Conservation (phyloP, 2,888 invertebrate species). For the Nyleta sp. region DNA sequence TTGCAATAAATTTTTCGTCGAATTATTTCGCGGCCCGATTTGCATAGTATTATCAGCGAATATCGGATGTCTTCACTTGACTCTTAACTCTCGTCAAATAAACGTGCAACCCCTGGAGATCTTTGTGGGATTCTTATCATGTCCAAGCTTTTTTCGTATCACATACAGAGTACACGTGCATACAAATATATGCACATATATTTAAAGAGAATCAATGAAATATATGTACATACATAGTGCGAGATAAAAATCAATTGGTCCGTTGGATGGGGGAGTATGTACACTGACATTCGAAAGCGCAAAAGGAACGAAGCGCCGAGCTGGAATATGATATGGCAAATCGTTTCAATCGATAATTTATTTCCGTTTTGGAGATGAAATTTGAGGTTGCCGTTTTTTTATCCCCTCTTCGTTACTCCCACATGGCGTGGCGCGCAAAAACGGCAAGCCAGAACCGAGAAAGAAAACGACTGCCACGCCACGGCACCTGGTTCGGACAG, state of each 20-base stretch:
- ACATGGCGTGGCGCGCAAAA: conserved; percentile 42
- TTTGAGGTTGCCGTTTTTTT: conserved; percentile 37
- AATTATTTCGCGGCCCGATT: too few relatives aligned
- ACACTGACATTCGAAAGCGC: background rate
- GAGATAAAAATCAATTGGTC: conserved; percentile 48
- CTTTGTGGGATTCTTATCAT: conserved; percentile 36
- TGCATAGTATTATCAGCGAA: too few relatives aligned
- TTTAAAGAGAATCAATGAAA: conserved; percentile 49
- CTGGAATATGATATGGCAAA: conserved; percentile 9
- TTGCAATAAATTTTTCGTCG: too few relatives aligned
- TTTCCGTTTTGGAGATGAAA: conserved; percentile 40
- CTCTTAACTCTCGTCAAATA: conserved; percentile 35
- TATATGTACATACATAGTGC: conserved; percentile 43
- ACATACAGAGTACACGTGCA: conserved; percentile 15
- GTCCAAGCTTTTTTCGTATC: conserved; percentile 37
- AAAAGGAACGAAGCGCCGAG: conserved; percentile 1
- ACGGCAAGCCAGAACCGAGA: conserved; percentile 20
- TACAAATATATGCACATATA: conserved; percentile 47
- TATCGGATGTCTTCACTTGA: conserved; percentile 2
- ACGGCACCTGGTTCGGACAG: conserved; percentile 50
- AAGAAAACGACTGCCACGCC: conserved; percentile 34
- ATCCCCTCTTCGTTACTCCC: conserved; percentile 38
- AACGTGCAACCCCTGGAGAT: conserved; percentile 29
- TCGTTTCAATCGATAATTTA: conserved; percentile 10
- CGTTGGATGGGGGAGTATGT: conserved; percentile 7